Evolutionary conservation across 2,113 vertebrate species (phyloP).

Genomic region (Ascaphus truei): DNA sequence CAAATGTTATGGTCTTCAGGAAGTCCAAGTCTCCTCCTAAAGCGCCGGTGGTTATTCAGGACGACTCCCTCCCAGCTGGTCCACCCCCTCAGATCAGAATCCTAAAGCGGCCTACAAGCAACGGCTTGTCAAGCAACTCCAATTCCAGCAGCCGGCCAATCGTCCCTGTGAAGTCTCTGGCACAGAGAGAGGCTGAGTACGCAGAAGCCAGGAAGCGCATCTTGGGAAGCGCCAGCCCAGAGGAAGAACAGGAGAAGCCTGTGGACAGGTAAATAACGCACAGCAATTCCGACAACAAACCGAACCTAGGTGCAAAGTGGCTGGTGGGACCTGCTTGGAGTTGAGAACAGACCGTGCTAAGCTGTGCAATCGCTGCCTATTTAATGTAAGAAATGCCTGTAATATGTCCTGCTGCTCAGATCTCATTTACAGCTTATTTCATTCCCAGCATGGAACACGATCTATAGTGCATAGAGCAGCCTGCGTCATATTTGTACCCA

Average conservation of each 20-base stretch:
- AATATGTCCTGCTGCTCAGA: too few relatives aligned
- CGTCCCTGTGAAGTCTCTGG: conserved; percentile 86
- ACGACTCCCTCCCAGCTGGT: conserved; percentile 80
- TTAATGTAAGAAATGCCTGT: too few relatives aligned
- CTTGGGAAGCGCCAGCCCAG: conserved; percentile 88
- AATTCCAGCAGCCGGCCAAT: conserved; percentile 71
- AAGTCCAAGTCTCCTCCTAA: conserved; percentile 82
- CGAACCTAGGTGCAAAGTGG: rapidly evolving
- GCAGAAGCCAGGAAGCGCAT: conserved; percentile 93
- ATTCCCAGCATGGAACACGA: too few relatives aligned
- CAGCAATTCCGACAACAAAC: background rate
- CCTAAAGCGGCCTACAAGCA: conserved; percentile 88
- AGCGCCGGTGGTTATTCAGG: conserved; percentile 90
- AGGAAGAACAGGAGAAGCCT: conserved; percentile 86
- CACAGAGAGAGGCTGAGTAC: conserved; percentile 93
- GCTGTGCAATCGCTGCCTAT: too few relatives aligned
- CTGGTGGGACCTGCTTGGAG: too few relatives aligned
- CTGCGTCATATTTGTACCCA: too few relatives aligned
- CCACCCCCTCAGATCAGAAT: conserved; percentile 93
- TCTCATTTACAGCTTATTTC: too few relatives aligned
- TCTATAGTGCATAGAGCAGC: too few relatives aligned
- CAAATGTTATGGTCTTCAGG: too few relatives aligned
- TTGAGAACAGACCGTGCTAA: too few relatives aligned
- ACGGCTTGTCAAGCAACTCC: conserved; percentile 77
- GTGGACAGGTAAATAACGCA: conserved; percentile 74